phyloP scores from a whole-genome alignment of 1,140 invertebrate genomes.

The Zeugodacus cucurbitae region DNA sequence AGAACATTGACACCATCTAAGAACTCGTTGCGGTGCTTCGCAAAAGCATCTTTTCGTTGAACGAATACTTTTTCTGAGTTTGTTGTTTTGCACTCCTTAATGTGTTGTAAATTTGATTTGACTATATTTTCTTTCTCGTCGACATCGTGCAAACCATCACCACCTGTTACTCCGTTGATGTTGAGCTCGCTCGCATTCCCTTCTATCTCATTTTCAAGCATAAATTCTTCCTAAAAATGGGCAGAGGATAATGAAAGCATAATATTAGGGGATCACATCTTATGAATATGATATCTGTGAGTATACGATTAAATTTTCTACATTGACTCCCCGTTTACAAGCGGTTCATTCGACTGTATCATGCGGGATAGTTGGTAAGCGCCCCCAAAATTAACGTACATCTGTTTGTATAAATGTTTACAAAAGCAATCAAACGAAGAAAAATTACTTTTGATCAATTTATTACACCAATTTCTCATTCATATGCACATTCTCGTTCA shows the following conservation, averaged over 20 bases:
- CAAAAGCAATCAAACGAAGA: not conserved
- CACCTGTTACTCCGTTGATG: not conserved
- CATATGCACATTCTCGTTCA: too few species aligned
- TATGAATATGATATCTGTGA: not conserved
- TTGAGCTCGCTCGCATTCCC: not conserved
- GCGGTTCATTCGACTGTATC: not conserved
- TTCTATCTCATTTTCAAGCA: constrained; percentile 8
- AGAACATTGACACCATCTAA: not conserved
- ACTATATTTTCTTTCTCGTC: constrained; percentile 16
- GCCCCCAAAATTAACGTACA: not conserved
- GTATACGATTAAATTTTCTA: constrained; percentile 7
- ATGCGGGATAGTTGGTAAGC: not conserved
- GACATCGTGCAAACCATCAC: not conserved
- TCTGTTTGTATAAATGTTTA: not conserved
- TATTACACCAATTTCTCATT: too few species aligned
- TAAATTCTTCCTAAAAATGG: constrained; percentile 28
- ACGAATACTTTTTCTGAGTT: not conserved
- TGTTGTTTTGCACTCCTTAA: not conserved
- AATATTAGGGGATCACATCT: constrained; percentile 17
- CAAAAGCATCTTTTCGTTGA: not conserved
- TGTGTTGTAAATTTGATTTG: not conserved
- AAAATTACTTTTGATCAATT: not conserved
- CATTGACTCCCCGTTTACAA: not conserved
- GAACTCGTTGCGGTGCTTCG: not conserved
- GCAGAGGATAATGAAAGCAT: constrained; percentile 34